Evolutionary conservation across 2,113 vertebrate species (phyloP).

Genomic region (Amblyornis subalaris): DNA sequence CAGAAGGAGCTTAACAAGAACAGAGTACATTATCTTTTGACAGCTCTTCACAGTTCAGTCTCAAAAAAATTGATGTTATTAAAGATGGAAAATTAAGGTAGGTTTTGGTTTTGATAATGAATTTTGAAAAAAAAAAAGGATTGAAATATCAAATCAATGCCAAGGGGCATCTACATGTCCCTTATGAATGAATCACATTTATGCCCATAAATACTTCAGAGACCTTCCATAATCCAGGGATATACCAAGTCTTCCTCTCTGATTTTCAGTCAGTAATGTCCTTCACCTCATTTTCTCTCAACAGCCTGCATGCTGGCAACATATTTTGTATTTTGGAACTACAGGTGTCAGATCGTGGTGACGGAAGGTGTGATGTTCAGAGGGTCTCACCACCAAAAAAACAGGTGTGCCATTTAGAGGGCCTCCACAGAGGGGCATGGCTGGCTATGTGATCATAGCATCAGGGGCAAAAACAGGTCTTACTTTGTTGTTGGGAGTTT

Average conservation of each 20-base stretch:
- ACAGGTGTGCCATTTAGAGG: background rate
- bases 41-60: background rate
- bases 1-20: background rate
- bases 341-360: background rate
- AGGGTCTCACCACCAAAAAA: background rate
- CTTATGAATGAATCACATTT: background rate
- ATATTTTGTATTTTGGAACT: rapidly evolving
- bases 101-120: background rate
- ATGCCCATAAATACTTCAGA: background rate
- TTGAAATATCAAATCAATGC: background rate
- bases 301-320: background rate
- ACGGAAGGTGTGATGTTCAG: rapidly evolving
- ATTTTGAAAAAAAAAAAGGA: background rate
- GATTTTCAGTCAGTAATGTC: background rate
- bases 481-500: background rate
- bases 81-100: background rate
- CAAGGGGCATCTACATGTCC: background rate
- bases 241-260: background rate
- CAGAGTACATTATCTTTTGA: background rate
- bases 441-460: background rate
- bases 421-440: background rate
- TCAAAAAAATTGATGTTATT: background rate
- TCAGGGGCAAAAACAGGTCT: background rate
- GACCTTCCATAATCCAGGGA: background rate
- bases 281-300: background rate